These are phyloP conservation scores for Lamellibrachia columna DNA, from an alignment of 2,888 invertebrate genomes.

Conservation along the genomic window DNA sequence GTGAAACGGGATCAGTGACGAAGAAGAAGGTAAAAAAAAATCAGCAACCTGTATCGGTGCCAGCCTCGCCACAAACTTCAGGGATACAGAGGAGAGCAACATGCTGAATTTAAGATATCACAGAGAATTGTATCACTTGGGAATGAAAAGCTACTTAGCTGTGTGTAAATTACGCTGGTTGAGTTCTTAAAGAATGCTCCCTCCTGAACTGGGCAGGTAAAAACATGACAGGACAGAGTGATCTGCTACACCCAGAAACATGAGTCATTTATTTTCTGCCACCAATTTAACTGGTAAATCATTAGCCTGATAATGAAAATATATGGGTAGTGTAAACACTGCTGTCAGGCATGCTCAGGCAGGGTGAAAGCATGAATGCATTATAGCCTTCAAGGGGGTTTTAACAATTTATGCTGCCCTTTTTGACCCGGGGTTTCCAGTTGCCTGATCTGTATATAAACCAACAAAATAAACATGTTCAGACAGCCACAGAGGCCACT, in stretches of 20 bases:
- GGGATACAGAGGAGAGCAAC: too few relatives aligned
- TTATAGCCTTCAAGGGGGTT: neutral
- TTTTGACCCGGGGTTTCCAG: neutral
- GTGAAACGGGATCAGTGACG: too few relatives aligned
- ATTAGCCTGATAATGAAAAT: neutral
- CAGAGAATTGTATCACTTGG: neutral
- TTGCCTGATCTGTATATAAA: neutral
- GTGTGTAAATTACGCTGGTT: neutral
- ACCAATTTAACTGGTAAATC: neutral
- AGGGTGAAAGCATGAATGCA: neutral
- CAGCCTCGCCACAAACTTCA: too few relatives aligned
- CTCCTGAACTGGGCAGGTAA: neutral
- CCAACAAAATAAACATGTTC: constrained; percentile 6
- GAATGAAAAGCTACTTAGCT: too few relatives aligned
- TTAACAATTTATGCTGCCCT: neutral
- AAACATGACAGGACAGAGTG: neutral
- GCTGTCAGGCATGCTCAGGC: neutral
- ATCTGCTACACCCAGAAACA: neutral
- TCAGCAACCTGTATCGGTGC: too few relatives aligned
- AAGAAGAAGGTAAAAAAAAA: too few relatives aligned
- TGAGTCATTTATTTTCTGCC: neutral
- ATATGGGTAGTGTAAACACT: neutral
- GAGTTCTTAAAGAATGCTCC: neutral
- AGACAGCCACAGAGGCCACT: neutral
- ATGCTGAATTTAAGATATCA: neutral